Base-by-base conservation (phyloP, 2,113 vertebrate genomes). In the Trichomycterus rosablanca region DNA sequence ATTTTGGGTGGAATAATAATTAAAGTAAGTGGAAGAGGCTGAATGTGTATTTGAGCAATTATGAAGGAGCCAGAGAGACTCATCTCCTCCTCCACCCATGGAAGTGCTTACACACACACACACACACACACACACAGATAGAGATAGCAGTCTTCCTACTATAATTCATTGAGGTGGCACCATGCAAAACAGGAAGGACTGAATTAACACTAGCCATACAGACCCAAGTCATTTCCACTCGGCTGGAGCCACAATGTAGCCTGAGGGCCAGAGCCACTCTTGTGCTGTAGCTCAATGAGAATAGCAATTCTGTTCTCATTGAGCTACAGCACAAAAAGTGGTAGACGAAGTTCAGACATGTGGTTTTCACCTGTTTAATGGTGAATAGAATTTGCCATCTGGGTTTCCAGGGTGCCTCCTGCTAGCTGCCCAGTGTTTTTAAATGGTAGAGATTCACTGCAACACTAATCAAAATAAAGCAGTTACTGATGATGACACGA, bases 1-100 rank as follows among this genome's bases (percentile, higher is more conserved):
- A 71, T 72, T 32, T 76, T 78, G 66, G 48, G 42, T 61, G 50
- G 73, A 75, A 70, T 75, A 68, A 63, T 52, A 59, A 75, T 73
- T 69, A 70, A 50, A 61, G 70, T 71, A 59, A 72, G 67, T 52
- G 18, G 37, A 3, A 37, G 39, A 55, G 66, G 70, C 50, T 42
- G 43, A 55, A 50, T 59, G 34, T 64, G 43, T 46, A 46, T 61
- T 52, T 62, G 44, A 64, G 63, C 43, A 48, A 70, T 67, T 70
- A 63, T 14, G 26, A 30, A 26, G 37, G 44, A 72, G 58, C 68
- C 65, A 59, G 65, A 12, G 49, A 52, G 66, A 51, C 49, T 23
- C 43, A 28, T 58, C 70, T 43, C 60, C 39, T 24, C 49, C 42
- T 63, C 28, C 48, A 20, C 59, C 40, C 18, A 66, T 18, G 35